Base-by-base conservation (phyloP, 2,797 vertebrate species). In the Mormyrus proboscirostris region DNA sequence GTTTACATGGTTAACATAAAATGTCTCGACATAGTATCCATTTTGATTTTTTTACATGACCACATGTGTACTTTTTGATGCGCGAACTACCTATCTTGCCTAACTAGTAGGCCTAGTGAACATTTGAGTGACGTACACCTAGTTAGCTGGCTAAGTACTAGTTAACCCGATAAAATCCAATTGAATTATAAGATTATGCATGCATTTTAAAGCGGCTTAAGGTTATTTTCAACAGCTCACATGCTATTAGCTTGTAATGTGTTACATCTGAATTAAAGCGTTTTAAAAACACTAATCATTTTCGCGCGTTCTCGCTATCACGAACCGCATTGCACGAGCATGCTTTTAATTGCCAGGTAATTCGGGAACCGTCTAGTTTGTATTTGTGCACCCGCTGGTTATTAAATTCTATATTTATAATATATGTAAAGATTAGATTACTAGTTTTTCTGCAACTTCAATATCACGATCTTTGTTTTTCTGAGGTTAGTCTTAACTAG, bases 131-230 rank as follows among this genome's bases (percentile, higher is more conserved):
- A n/a, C 53, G 53, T 65, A 51, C 86, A 90, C 88, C 44, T 76
- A 88, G 89, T 57, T 90, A 55, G 51, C 57, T n/a, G 38, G 86
- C 85, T 86, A 79, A 79, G 79, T 33, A 57, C 41, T 82, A 76
- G 87, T 76, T 88, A 79, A 38, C 85, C 38, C 51, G 44, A 14
- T 41, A 38, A 53, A 73, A 0, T 53, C 44, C 51, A 9, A 38
- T 19, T 59, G 38, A 84, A 83, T 62, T 4, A 25, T n/a, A 29
- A 12, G 62, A 25, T 0, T 83, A 25, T 7, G 12, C 59, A n/a
- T 41, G 16, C 22, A 5, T 69, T 38, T 87, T 41, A 79, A 79
- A 41, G 7, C 3, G 76, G 19, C 19, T 47, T 82, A 44, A 47
- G 41, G 8, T 82, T 82, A 44, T 44, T 82, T 82, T 9, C 41